A percentile compares a stretch with the other conserved stretches of the same genome.
These are phyloP conservation scores for Meta bourneti DNA, from an alignment of 2,888 invertebrate genomes.

Conservation along the genomic window DNA sequence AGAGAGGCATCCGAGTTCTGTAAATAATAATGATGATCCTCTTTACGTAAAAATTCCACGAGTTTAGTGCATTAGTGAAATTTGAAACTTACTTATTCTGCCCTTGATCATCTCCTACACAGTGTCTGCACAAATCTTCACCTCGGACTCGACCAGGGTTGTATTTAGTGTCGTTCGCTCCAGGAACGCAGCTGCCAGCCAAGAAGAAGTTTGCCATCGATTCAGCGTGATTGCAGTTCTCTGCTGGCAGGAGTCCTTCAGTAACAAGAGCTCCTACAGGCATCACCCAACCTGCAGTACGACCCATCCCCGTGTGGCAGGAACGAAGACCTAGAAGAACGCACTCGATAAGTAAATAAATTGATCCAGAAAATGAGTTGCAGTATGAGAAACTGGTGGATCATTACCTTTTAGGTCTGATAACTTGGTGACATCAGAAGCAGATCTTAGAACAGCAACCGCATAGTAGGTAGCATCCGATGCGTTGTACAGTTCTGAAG, in stretches of 20 bases:
- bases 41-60: too few relatives aligned
- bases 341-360: neutral
- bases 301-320: conserved; percentile 90
- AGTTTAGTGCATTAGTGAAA: neutral
- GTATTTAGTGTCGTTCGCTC: conserved; percentile 82
- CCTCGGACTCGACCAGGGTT: conserved; percentile 66
- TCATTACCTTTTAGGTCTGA: conserved; percentile 81
- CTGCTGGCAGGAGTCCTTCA: conserved; percentile 6
- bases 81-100: conserved; percentile 77
- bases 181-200: conserved; percentile 81
- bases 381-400: neutral
- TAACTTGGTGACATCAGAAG: conserved; percentile 84
- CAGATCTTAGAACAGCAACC: conserved; percentile 89
- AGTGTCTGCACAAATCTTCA: conserved; percentile 78
- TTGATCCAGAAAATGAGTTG: neutral
- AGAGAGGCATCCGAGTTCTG: too few relatives aligned
- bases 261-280: conserved; percentile 79
- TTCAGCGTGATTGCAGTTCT: conserved; percentile 67
- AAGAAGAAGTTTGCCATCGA: conserved; percentile 78
- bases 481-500: conserved; percentile 85
- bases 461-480: conserved; percentile 87
- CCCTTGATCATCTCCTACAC: conserved; percentile 80
- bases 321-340: conserved; percentile 52
- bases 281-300: conserved; percentile 83
- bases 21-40: too few relatives aligned